A percentile compares a stretch with the other conserved stretches of the same genome.
phyloP scores from a whole-genome alignment of 2,113 vertebrate species.

The Crotalus horridus region DNA sequence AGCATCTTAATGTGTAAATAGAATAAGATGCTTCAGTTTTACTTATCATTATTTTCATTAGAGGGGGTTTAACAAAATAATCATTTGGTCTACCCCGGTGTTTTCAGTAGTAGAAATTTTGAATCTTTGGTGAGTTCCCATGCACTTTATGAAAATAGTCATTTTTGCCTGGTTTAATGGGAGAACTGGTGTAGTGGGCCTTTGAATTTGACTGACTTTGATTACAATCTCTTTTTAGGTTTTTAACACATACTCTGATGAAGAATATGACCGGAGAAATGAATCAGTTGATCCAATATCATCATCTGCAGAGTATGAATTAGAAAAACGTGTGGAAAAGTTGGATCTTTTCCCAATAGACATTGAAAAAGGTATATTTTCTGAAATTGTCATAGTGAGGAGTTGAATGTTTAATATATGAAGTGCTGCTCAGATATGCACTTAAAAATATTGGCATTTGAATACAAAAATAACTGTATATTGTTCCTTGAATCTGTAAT shows the following conservation, averaged over 20 bases:
- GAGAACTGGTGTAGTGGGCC: neutral
- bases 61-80: neutral
- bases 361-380: conserved; percentile 87
- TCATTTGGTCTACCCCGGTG: neutral
- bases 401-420: neutral
- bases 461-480: neutral
- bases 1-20: neutral
- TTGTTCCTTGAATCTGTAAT: conserved; percentile 9
- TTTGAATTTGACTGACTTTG: neutral
- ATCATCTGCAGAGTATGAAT: conserved; percentile 95
- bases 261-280: conserved; percentile 95
- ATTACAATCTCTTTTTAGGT: conserved; percentile 74
- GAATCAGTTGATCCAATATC: conserved; percentile 97
- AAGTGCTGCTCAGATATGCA: neutral
- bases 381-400: neutral
- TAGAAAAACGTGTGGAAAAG: conserved; percentile 97
- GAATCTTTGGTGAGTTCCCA: neutral
- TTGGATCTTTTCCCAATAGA: conserved; percentile 97
- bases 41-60: neutral
- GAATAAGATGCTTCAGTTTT: neutral
- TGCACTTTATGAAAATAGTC: neutral
- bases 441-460: neutral
- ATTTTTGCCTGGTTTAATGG: neutral
- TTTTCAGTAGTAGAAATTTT: neutral
- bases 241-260: conserved; percentile 96